Evolutionary conservation across 2,888 invertebrate species (phyloP).

Genomic region (Aleiodes leptofemur): DNA sequence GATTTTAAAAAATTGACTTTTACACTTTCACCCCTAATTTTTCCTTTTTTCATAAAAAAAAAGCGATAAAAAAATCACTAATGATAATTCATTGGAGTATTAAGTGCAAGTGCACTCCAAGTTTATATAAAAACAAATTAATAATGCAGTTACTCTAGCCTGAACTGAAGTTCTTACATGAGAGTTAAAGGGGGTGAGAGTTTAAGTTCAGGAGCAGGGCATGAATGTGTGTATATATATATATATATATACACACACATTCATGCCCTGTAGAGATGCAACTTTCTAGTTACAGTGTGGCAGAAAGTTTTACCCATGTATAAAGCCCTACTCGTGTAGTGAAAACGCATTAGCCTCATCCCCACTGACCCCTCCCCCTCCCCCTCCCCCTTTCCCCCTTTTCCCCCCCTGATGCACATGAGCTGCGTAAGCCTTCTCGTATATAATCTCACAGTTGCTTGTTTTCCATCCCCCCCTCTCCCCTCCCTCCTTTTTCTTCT

Average conservation of each 20-base stretch:
- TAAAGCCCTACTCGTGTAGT: not conserved
- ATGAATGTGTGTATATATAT: not conserved
- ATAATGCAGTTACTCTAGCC: constrained; percentile 41
- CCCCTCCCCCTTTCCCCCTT: not conserved
- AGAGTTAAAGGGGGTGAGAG: constrained; percentile 13
- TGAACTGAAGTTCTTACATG: not conserved
- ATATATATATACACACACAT: no score
- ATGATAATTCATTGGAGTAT: not conserved
- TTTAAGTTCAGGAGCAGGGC: constrained; percentile 14
- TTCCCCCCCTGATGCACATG: constrained; percentile 9
- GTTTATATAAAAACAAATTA: constrained; percentile 39
- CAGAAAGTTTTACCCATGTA: constrained; percentile 10
- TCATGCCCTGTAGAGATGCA: no score
- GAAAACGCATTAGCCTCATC: constrained; percentile 31
- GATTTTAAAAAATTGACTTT: not conserved
- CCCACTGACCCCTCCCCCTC: no score
- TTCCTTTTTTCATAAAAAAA: not conserved
- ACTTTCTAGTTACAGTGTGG: not conserved
- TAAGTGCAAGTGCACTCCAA: constrained; percentile 8
- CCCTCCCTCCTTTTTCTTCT: not conserved
- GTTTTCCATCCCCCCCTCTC: not conserved
- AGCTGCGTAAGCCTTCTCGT: not conserved
- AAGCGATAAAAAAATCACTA: not conserved
- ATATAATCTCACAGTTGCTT: constrained; percentile 17
- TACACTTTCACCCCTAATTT: not conserved